Conservation (phyloP, 2,888 invertebrate genomes). For the Erebia aethiops region DNA sequence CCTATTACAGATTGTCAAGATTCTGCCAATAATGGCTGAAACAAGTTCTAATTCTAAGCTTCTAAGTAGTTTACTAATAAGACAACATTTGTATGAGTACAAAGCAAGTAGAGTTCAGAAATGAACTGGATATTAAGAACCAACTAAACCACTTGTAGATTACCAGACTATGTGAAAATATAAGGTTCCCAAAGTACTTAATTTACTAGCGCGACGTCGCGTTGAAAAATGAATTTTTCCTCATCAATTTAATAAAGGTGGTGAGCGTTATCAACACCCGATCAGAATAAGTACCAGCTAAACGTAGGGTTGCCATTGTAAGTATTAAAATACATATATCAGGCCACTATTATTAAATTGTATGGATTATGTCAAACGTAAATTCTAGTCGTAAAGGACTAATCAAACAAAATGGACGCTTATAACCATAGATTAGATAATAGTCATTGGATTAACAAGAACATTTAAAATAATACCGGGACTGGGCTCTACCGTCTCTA, state of each 20-base stretch:
- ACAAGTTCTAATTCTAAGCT: background rate
- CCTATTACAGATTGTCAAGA: background rate
- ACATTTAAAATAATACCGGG: no score
- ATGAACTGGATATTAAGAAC: background rate
- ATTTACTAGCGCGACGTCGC: slow-evolving; percentile 10
- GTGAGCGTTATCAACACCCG: slow-evolving; percentile 25
- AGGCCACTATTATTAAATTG: no score
- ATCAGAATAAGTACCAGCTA: slow-evolving; percentile 20
- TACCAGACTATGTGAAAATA: background rate
- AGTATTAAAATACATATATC: no score
- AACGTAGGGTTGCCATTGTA: background rate
- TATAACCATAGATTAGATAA: no score
- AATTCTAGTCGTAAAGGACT: no score
- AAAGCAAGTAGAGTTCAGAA: background rate
- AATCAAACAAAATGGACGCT: no score
- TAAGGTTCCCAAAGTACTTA: background rate
- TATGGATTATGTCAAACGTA: no score
- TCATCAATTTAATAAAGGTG: slow-evolving; percentile 8
- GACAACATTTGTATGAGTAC: no score
- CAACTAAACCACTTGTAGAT: background rate
- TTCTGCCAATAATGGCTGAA: background rate
- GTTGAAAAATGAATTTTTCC: slow-evolving; percentile 15
- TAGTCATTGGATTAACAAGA: no score
- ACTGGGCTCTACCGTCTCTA: no score
- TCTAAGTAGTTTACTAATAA: no score